phyloP scores from a whole-genome alignment of 1,140 invertebrate species.

The Helicoverpa zea region DNA sequence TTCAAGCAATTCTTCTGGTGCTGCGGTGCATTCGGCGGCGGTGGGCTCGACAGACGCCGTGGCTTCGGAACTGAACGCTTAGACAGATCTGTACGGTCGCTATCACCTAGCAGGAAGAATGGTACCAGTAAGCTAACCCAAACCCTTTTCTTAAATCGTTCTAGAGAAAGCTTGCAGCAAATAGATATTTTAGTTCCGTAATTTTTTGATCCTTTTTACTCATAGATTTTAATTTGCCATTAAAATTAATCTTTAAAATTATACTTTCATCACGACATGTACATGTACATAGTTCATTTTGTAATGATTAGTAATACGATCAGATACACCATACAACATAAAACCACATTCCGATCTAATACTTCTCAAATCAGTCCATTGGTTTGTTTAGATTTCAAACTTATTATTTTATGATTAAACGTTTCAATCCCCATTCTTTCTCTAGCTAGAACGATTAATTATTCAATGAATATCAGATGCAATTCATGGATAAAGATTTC shows the following conservation, averaged over 20 bases:
- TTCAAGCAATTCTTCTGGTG: constrained; percentile 96
- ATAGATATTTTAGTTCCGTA: not conserved
- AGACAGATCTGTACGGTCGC: constrained; percentile 75
- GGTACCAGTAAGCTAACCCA: constrained; percentile 75
- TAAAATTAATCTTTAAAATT: not conserved
- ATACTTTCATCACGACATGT: not conserved
- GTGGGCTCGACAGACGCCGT: constrained; percentile 88
- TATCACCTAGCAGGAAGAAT: constrained; percentile 80
- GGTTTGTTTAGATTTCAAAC: not conserved
- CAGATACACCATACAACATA: not conserved
- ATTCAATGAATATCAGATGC: constrained; percentile 21
- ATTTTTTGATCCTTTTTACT: not conserved
- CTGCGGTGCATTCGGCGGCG: constrained; percentile 90
- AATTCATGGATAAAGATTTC: constrained; percentile 66
- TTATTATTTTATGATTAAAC: not conserved
- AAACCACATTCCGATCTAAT: not conserved
- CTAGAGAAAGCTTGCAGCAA: constrained; percentile 1
- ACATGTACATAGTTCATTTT: constrained; percentile 6
- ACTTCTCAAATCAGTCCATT: not conserved
- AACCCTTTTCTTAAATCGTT: constrained; percentile 1
- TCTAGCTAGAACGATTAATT: constrained; percentile 31
- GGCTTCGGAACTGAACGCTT: constrained; percentile 74
- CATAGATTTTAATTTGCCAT: not conserved
- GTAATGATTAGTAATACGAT: not conserved
- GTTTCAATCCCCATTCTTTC: constrained; percentile 5